Conservation (phyloP, 1,140 invertebrate genomes). For the Araneus ventricosus region DNA sequence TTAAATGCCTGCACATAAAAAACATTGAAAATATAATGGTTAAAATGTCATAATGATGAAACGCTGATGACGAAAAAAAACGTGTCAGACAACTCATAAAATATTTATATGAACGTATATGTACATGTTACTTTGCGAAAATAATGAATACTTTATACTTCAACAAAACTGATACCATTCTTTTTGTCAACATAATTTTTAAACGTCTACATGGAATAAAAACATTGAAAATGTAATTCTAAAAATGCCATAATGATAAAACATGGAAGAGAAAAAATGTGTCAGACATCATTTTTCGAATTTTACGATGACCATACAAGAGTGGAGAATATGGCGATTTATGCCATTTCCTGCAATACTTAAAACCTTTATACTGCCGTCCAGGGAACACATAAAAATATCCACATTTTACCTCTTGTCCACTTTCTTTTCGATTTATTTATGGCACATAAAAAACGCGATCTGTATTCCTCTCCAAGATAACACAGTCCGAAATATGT, state of each 20-base stretch:
- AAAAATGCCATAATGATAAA: constrained; percentile 6
- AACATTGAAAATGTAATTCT: neutral
- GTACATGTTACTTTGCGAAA: too few relatives aligned
- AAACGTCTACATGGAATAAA: neutral
- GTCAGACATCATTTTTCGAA: constrained; percentile 15
- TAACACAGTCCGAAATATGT: constrained; percentile 26
- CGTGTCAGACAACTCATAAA: neutral
- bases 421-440: constrained; percentile 23
- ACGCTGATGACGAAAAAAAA: too few relatives aligned
- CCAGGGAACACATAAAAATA: constrained; percentile 10
- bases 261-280: neutral
- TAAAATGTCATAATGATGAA: too few relatives aligned
- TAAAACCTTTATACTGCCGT: neutral
- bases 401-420: constrained; percentile 21
- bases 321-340: neutral
- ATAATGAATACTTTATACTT: neutral
- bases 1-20: too few relatives aligned
- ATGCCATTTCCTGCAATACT: neutral
- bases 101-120: neutral
- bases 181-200: neutral
- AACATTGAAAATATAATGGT: too few relatives aligned
- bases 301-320: constrained; percentile 24
- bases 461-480: constrained; percentile 10
- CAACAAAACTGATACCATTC: neutral
- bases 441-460: constrained; percentile 10